Evolutionary conservation across 2,797 vertebrate species (phyloP).

Genomic region (Heterohyrax brucei): DNA sequence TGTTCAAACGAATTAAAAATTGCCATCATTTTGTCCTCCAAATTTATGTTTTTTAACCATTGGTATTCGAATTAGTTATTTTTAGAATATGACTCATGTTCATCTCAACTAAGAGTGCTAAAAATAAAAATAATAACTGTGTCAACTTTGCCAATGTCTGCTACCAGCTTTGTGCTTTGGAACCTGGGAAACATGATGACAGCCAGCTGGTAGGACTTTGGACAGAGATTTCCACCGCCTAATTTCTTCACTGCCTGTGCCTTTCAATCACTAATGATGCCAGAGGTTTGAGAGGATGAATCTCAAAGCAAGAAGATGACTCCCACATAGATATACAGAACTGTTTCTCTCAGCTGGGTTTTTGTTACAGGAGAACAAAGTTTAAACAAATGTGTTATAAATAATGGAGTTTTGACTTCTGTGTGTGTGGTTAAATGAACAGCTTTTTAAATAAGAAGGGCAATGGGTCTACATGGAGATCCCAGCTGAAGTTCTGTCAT

Average conservation of each 20-base stretch:
- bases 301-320: background rate
- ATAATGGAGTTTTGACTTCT: slow-evolving; percentile 83
- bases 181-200: background rate
- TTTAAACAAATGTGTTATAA: slow-evolving; percentile 81
- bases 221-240: background rate
- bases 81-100: slow-evolving; percentile 47
- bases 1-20: slow-evolving; percentile 25
- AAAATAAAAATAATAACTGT: background rate
- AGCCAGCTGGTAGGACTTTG: background rate
- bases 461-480: slow-evolving; percentile 82
- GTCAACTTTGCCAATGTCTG: background rate
- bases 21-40: background rate
- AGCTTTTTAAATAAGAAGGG: slow-evolving; percentile 88
- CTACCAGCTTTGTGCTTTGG: background rate
- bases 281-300: background rate
- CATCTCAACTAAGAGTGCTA: slow-evolving; percentile 28
- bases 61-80: slow-evolving; percentile 17
- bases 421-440: slow-evolving; percentile 89
- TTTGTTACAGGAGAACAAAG: slow-evolving; percentile 65
- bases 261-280: background rate
- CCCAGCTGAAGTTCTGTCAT: slow-evolving; percentile 85
- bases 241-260: background rate
- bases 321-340: background rate
- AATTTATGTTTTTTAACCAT: slow-evolving; percentile 4
- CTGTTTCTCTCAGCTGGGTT: slow-evolving; percentile 74